phyloP scores from a whole-genome alignment of 2,888 invertebrate species.

The Euphydryas editha region DNA sequence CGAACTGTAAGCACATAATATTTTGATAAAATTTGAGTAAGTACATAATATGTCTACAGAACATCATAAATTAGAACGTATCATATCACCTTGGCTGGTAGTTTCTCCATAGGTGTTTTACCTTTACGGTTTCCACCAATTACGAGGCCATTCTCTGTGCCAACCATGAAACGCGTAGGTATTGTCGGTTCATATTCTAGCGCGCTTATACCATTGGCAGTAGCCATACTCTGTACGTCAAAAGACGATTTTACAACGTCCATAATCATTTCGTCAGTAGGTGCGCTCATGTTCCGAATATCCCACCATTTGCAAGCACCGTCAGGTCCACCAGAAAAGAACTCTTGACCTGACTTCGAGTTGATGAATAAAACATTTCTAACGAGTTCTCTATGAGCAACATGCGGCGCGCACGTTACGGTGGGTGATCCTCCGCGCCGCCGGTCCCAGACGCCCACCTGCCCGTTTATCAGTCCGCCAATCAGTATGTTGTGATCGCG shows the following conservation, averaged over 20 bases:
- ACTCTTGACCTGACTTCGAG: constrained; percentile 96
- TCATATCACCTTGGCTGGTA: constrained; percentile 79
- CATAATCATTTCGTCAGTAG: constrained; percentile 86
- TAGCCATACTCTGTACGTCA: constrained; percentile 80
- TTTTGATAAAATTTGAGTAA: neutral
- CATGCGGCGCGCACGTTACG: constrained; percentile 88
- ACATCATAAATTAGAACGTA: neutral
- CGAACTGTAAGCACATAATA: constrained; percentile 62
- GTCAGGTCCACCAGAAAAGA: constrained; percentile 95
- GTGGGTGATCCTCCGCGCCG: constrained; percentile 89
- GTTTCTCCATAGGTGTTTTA: constrained; percentile 85
- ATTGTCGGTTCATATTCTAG: constrained; percentile 89
- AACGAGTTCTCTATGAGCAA: constrained; percentile 94
- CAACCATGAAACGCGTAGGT: constrained; percentile 89
- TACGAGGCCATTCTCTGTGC: constrained; percentile 86
- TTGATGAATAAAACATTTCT: constrained; percentile 93
- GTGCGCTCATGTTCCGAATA: constrained; percentile 85
- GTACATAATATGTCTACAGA: neutral
- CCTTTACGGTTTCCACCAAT: constrained; percentile 89
- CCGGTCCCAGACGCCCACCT: constrained; percentile 88
- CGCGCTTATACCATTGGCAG: constrained; percentile 83
- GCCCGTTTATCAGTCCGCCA: constrained; percentile 44
- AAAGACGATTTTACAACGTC: constrained; percentile 83
- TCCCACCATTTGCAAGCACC: constrained; percentile 94
- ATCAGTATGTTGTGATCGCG: constrained; percentile 42